phyloP scores from a whole-genome alignment of 92 coral and sea anemone genomes.

The Ricordea florida region DNA sequence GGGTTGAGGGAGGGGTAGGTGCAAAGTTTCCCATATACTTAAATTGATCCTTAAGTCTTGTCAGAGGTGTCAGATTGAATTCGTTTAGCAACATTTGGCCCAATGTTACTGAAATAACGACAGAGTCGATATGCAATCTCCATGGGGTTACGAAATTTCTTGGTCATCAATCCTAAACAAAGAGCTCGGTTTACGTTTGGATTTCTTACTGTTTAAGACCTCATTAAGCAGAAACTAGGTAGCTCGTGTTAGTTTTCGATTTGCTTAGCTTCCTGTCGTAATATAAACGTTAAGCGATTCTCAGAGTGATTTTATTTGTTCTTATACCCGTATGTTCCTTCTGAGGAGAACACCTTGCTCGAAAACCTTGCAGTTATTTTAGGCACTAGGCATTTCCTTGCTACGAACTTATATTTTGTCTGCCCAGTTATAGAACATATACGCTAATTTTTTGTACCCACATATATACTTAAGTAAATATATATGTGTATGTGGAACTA shows the following conservation, averaged over 20 bases:
- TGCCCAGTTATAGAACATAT: too few relatives aligned
- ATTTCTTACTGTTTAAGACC: conserved; percentile 33
- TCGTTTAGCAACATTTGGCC: conserved; percentile 22
- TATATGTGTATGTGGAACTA: too few relatives aligned
- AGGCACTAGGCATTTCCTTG: too few relatives aligned
- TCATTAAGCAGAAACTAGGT: conserved; percentile 48
- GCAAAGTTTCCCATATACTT: too few relatives aligned
- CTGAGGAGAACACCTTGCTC: too few relatives aligned
- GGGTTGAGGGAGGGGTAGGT: too few relatives aligned
- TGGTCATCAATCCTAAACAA: conserved; percentile 5
- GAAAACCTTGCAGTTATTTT: too few relatives aligned
- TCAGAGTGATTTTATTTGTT: conserved; percentile 38
- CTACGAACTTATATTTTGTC: too few relatives aligned
- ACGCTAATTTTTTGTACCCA: too few relatives aligned
- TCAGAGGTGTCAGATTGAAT: background rate
- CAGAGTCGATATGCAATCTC: conserved; percentile 32
- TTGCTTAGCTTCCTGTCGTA: conserved; percentile 21
- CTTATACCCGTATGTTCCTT: background rate
- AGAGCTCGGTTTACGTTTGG: background rate
- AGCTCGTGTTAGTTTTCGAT: conserved; percentile 5
- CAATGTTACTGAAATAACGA: conserved; percentile 24
- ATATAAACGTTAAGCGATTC: conserved; percentile 32
- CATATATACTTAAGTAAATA: too few relatives aligned
- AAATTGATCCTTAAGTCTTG: too few relatives aligned
- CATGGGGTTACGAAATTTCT: conserved; percentile 24